Evolutionary conservation across 2,113 vertebrate species (phyloP).

Genomic region (Antechinus flavipes): DNA sequence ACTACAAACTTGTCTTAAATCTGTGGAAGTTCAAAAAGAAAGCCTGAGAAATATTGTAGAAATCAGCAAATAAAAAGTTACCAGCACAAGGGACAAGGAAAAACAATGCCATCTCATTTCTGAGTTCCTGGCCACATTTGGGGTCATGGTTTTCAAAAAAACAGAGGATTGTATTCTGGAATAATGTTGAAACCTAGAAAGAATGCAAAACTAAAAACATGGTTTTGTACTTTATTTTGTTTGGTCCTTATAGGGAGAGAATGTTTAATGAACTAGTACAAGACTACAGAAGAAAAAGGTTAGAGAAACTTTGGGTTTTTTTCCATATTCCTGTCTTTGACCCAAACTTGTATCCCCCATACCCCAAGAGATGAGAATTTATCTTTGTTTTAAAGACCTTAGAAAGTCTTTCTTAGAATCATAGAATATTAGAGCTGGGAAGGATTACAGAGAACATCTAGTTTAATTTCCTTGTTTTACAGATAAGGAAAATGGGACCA

Average conservation of each 20-base stretch:
- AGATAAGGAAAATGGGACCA: not conserved
- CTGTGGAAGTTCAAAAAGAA: not conserved
- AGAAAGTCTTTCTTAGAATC: not conserved
- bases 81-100: not conserved
- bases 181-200: not conserved
- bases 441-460: not conserved
- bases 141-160: not conserved
- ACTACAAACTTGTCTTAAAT: not conserved
- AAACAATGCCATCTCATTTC: not conserved
- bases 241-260: not conserved
- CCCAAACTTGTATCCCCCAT: no score
- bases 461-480: not conserved
- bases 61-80: not conserved
- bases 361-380: no score
- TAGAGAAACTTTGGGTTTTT: no score
- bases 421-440: not conserved
- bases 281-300: no score
- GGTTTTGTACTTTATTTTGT: no score
- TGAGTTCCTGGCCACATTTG: not conserved
- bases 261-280: not conserved
- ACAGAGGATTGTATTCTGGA: not conserved
- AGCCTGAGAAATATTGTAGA: not conserved
- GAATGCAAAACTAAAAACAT: no score
- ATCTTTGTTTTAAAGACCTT: not conserved
- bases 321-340: no score